Evolutionary conservation across 37 sponge, comb jelly and placozoan species (phyloP).

Genomic region (Spongilla lacustris): DNA sequence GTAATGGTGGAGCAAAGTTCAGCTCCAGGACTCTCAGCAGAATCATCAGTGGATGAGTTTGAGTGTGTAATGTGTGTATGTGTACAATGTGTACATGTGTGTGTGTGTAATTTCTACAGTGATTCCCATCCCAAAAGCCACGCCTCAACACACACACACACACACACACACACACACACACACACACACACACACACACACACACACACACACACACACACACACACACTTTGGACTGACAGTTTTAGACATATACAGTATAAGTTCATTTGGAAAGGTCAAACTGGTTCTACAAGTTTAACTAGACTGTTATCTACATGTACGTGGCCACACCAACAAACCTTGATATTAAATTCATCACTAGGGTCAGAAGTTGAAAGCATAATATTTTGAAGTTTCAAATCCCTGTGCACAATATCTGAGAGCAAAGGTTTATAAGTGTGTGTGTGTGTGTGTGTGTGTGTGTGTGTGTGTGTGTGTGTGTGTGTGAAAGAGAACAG

Average conservation of each 20-base stretch:
- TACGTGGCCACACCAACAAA: background rate
- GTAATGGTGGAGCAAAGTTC: background rate
- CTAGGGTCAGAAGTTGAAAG: conserved; percentile 34
- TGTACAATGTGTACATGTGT: no score
- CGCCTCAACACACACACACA: no score
- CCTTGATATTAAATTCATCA: conserved; percentile 44
- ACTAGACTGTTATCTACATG: background rate
- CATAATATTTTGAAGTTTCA: conserved; percentile 71
- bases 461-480: conserved; percentile 41
- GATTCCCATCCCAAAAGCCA: no score
- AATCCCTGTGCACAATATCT: conserved; percentile 80
- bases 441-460: conserved; percentile 43
- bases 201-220: no score
- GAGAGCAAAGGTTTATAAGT: conserved; percentile 2
- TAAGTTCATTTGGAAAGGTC: no score
- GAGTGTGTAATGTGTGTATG: no score
- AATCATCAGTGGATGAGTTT: no score
- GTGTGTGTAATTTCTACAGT: no score
- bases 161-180: no score
- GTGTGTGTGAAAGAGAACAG: conserved; percentile 4
- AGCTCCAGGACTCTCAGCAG: background rate
- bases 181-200: no score
- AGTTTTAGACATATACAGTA: no score
- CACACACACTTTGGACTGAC: no score
- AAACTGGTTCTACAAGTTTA: background rate